Percentiles rank a stretch among this genome's conserved stretches.
Evolutionary conservation across 2,113 vertebrate genomes (phyloP).

Genomic region (Scophthalmus maximus): DNA sequence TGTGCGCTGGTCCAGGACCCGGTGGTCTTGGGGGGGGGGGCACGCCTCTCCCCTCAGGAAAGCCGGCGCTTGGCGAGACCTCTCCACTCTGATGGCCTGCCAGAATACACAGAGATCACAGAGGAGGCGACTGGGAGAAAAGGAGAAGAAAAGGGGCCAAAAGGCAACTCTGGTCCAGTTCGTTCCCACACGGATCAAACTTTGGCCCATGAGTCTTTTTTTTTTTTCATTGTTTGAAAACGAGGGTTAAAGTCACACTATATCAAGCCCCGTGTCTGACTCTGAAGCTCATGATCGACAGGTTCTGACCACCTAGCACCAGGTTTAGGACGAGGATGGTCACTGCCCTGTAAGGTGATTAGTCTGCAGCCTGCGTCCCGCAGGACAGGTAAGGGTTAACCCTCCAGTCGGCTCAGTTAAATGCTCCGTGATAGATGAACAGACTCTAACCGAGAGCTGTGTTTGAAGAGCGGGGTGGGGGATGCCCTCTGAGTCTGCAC

Average conservation of each 20-base stretch:
- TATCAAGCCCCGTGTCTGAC: neutral
- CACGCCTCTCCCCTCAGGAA: conserved; percentile 70
- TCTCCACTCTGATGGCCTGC: conserved; percentile 67
- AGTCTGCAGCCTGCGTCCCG: conserved; percentile 21
- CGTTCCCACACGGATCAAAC: conserved; percentile 36
- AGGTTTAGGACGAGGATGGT: conserved; percentile 1
- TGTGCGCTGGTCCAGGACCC: conserved; percentile 46
- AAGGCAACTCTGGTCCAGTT: conserved; percentile 20
- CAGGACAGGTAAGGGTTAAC: conserved; percentile 66
- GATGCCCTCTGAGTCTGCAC: conserved; percentile 46
- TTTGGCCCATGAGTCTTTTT: too few species aligned
- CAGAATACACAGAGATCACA: conserved; percentile 76
- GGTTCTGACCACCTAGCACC: neutral
- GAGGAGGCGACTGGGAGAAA: conserved; percentile 37
- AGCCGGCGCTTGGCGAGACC: conserved; percentile 60
- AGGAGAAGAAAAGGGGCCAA: conserved; percentile 31
- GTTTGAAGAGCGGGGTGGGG: conserved; percentile 58
- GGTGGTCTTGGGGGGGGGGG: conserved; percentile 44
- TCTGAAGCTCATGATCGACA: neutral
- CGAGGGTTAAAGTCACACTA: neutral
- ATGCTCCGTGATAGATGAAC: conserved; percentile 51
- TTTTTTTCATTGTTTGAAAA: neutral
- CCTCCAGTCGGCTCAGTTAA: conserved; percentile 20
- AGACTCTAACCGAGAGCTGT: conserved; percentile 38
- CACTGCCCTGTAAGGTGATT: neutral